Conservation (phyloP, 23 tunicate genomes). For the Phallusia fumigata region DNA sequence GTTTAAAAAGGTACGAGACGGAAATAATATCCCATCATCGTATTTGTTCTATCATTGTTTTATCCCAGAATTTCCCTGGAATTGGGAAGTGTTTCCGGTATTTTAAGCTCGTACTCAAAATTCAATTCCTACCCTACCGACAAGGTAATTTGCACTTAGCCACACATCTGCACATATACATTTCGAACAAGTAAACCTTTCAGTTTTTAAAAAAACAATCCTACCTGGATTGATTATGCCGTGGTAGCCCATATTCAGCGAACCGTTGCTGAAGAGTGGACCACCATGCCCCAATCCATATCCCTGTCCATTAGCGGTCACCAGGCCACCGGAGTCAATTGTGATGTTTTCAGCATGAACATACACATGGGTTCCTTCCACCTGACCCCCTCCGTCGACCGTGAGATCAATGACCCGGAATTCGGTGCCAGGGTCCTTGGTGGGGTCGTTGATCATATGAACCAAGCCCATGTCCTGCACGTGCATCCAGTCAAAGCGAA, state of each 20-base stretch:
- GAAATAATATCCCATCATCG: no score
- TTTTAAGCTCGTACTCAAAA: no score
- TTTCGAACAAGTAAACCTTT: no score
- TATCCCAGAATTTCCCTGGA: no score
- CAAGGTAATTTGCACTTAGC: no score
- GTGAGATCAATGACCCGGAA: constrained; percentile 19
- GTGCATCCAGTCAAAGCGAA: constrained; percentile 19
- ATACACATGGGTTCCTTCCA: constrained; percentile 36
- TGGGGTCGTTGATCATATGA: constrained; percentile 31
- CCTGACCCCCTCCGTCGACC: constrained; percentile 28
- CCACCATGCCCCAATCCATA: constrained; percentile 5
- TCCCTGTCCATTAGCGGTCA: constrained; percentile 21
- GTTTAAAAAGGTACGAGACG: no score
- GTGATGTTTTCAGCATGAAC: constrained; percentile 29
- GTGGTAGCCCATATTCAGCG: constrained; percentile 21
- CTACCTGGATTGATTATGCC: constrained; percentile 44
- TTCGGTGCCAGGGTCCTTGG: constrained; percentile 21
- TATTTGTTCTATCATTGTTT: no score
- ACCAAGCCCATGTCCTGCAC: constrained; percentile 18
- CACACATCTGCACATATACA: no score
- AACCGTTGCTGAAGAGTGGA: constrained; percentile 11
- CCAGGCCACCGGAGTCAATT: constrained; percentile 28
- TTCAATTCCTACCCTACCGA: no score
- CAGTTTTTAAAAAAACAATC: no score
- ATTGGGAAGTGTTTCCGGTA: no score